phyloP scores from a whole-genome alignment of 2,888 invertebrate species.

The Harpalus rufipes region DNA sequence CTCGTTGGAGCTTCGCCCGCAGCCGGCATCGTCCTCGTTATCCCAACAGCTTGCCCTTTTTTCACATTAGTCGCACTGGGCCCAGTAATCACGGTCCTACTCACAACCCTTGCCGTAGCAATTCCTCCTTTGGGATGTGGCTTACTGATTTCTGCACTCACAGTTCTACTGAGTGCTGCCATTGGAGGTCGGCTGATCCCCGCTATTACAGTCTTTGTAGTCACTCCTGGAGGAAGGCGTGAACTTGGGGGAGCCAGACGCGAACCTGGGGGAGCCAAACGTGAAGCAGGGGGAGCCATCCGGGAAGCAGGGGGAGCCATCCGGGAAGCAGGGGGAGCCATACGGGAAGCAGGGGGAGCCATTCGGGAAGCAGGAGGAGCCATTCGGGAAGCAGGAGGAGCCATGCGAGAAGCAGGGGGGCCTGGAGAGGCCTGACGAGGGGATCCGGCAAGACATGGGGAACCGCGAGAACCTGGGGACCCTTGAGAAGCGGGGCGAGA shows the following conservation, averaged over 20 bases:
- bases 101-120: background rate
- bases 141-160: background rate
- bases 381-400: no score
- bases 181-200: background rate
- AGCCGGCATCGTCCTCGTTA: background rate
- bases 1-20: background rate
- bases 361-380: no score
- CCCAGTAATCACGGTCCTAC: slow-evolving; percentile 13
- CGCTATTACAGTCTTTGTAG: background rate
- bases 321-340: background rate
- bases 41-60: background rate
- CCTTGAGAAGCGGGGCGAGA: no score
- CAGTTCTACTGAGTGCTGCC: slow-evolving; percentile 10
- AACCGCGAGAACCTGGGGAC: no score
- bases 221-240: background rate
- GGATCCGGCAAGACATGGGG: no score
- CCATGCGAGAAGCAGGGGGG: no score
- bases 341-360: background rate
- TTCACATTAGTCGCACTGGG: background rate
- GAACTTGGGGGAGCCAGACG: background rate
- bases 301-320: background rate
- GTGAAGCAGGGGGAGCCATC: background rate
- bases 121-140: slow-evolving; percentile 12
- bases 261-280: background rate
- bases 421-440: no score